Evolutionary conservation across 2,113 vertebrate species (phyloP).

Genomic region (Castor canadensis): DNA sequence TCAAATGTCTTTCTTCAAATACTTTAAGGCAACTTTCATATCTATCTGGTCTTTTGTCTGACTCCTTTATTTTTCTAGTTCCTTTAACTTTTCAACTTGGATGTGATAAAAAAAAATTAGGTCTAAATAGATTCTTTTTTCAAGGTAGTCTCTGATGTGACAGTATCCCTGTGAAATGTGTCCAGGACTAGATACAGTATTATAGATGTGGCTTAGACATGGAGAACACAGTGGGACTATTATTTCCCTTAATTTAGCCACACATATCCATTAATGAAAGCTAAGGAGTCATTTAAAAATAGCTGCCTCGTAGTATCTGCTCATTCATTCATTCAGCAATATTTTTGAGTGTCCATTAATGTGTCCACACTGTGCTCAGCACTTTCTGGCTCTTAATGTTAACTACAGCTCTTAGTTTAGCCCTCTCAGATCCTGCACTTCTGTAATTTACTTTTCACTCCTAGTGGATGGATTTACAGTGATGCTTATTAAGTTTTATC

Average conservation of each 20-base stretch:
- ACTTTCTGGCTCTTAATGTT: neutral
- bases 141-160: neutral
- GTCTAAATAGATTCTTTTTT: neutral
- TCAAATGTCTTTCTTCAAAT: neutral
- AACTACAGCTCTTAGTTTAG: neutral
- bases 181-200: neutral
- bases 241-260: neutral
- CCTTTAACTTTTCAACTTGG: neutral
- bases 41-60: neutral
- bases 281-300: neutral
- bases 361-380: neutral
- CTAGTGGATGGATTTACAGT: neutral
- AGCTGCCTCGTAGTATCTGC: neutral
- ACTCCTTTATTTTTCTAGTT: neutral
- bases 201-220: neutral
- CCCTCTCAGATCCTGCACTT: neutral
- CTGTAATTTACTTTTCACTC: neutral
- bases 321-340: neutral
- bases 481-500: conserved; percentile 10
- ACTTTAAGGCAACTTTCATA: neutral
- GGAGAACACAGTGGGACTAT: neutral
- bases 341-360: neutral
- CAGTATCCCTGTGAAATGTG: neutral
- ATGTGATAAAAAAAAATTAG: neutral
- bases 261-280: neutral